phyloP scores from a whole-genome alignment of 2,113 vertebrate genomes.

The Athene cunicularia region DNA sequence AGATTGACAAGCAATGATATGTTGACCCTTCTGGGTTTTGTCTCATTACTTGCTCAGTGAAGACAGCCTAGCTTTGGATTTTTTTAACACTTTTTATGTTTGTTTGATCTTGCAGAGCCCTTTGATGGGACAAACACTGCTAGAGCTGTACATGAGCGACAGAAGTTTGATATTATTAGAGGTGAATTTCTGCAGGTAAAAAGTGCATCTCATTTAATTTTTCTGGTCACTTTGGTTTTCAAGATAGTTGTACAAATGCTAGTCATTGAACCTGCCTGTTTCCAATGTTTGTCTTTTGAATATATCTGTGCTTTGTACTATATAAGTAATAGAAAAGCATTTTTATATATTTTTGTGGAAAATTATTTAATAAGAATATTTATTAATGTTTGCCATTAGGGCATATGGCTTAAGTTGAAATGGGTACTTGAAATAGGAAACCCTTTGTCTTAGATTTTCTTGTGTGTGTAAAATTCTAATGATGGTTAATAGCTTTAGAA shows the following conservation, averaged over 20 bases:
- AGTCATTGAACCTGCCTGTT: background rate
- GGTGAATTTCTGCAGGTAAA: conserved; percentile 86
- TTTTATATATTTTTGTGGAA: background rate
- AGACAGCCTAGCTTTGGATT: background rate
- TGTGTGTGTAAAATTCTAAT: background rate
- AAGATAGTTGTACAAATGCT: background rate
- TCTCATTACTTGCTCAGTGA: background rate
- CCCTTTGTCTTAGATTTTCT: background rate
- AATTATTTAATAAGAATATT: background rate
- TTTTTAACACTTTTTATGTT: background rate
- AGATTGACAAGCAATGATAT: background rate
- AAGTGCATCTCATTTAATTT: background rate
- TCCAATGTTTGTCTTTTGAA: background rate
- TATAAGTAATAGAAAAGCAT: background rate
- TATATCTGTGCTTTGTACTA: background rate
- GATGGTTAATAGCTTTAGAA: background rate
- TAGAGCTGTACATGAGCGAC: conserved; percentile 91
- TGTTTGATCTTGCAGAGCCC: conserved; percentile 83
- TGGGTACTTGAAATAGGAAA: background rate
- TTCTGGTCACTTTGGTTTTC: background rate
- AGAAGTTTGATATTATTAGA: conserved; percentile 90
- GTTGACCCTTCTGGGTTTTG: background rate
- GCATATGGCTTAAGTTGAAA: background rate
- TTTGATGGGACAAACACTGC: conserved; percentile 95
- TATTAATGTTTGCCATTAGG: background rate